Conservation (phyloP, 2,888 invertebrate genomes). For the Lasiommata megera region DNA sequence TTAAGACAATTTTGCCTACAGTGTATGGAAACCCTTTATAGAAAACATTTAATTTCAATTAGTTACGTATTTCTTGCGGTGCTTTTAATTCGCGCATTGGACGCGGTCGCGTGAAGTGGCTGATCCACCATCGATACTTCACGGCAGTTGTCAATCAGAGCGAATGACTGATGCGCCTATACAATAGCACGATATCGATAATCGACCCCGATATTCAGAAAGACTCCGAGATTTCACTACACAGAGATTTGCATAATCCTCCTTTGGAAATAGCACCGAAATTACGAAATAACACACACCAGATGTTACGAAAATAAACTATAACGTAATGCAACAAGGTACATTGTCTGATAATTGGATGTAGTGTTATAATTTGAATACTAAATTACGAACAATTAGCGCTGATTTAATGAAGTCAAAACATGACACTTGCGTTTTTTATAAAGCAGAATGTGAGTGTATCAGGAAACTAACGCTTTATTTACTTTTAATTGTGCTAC, state of each 20-base stretch:
- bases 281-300: slow-evolving; percentile 19
- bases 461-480: background rate
- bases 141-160: slow-evolving; percentile 73
- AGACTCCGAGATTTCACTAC: slow-evolving; percentile 30
- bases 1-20: background rate
- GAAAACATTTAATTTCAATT: slow-evolving; percentile 38
- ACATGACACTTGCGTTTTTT: slow-evolving; percentile 8
- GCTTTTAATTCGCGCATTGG: slow-evolving; percentile 49
- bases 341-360: slow-evolving; percentile 10
- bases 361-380: slow-evolving; percentile 18
- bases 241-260: slow-evolving; percentile 28
- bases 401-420: slow-evolving; percentile 24
- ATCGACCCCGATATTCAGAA: slow-evolving; percentile 56
- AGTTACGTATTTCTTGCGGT: slow-evolving; percentile 48
- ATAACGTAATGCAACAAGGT: slow-evolving; percentile 18
- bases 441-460: slow-evolving; percentile 10
- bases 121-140: slow-evolving; percentile 50
- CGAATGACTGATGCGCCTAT: slow-evolving; percentile 56
- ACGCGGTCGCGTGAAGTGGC: slow-evolving; percentile 51
- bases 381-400: slow-evolving; percentile 22
- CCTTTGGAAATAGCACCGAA: slow-evolving; percentile 18
- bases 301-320: slow-evolving; percentile 10
- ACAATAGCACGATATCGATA: slow-evolving; percentile 66
- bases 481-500: background rate
- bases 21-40: slow-evolving; percentile 23